These are phyloP conservation scores for Cisticola juncidis DNA, from an alignment of 2,113 vertebrate genomes.

Conservation along the genomic window DNA sequence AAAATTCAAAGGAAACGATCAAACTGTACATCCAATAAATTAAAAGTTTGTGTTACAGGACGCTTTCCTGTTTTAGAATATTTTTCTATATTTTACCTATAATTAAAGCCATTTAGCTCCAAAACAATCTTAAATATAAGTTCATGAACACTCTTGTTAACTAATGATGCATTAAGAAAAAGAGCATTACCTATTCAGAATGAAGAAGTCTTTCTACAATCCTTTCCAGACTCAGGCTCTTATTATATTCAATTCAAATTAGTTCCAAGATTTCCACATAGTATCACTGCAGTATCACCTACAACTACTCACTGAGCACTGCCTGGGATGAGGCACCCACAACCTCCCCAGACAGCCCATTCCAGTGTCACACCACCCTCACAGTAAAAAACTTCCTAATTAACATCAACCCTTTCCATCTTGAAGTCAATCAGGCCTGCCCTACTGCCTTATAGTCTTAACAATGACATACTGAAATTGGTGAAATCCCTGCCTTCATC, in stretches of 20 bases:
- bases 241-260: neutral
- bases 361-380: neutral
- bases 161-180: neutral
- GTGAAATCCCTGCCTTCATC: neutral
- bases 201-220: neutral
- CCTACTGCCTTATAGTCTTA: neutral
- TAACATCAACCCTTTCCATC: neutral
- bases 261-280: neutral
- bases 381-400: neutral
- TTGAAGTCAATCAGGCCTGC: neutral
- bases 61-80: neutral
- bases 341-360: accelerated
- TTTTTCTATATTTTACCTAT: neutral
- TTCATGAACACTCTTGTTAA: neutral
- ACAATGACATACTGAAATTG: neutral
- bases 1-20: neutral
- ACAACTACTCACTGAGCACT: neutral
- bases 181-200: neutral
- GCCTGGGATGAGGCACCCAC: neutral
- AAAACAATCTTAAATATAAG: neutral
- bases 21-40: neutral
- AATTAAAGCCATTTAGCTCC: neutral
- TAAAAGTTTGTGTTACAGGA: neutral
- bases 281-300: neutral
- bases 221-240: neutral